Conservation (phyloP, 2,888 invertebrate species). For the Zhengitettix transpicula region DNA sequence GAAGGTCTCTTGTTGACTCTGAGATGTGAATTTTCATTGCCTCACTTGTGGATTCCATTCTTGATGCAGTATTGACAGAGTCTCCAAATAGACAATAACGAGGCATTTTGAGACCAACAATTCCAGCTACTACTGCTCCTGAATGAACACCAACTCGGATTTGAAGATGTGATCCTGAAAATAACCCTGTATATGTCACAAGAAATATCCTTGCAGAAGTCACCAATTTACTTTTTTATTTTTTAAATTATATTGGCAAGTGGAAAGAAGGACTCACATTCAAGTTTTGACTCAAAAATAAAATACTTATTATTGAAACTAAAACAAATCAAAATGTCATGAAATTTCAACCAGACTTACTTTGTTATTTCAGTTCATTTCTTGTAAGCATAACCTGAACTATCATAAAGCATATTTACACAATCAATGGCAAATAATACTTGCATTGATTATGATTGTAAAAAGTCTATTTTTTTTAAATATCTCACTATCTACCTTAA, state of each 20-base stretch:
- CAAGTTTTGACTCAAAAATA: too few species aligned
- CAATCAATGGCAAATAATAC: too few species aligned
- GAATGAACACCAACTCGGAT: conserved; percentile 72
- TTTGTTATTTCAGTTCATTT: too few species aligned
- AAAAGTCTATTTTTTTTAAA: too few species aligned
- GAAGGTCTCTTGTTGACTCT: conserved; percentile 61
- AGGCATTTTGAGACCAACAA: conserved; percentile 89
- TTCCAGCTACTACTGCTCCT: conserved; percentile 67
- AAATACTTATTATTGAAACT: too few species aligned
- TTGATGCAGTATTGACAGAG: conserved; percentile 77
- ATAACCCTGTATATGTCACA: background rate
- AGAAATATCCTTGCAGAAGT: background rate
- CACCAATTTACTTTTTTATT: background rate
- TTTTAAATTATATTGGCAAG: background rate
- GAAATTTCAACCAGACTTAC: too few species aligned
- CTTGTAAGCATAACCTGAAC: too few species aligned
- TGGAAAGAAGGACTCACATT: background rate
- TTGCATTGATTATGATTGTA: too few species aligned
- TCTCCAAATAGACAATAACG: conserved; percentile 74
- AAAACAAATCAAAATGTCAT: too few species aligned
- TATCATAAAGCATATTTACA: too few species aligned
- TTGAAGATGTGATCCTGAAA: conserved; percentile 55
- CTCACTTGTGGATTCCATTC: conserved; percentile 85
- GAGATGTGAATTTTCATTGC: conserved; percentile 93
- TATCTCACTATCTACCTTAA: too few species aligned